A percentile compares a stretch with the other conserved stretches of the same genome.
phyloP scores from a whole-genome alignment of 2,797 vertebrate genomes.

The Phoebastria nigripes region DNA sequence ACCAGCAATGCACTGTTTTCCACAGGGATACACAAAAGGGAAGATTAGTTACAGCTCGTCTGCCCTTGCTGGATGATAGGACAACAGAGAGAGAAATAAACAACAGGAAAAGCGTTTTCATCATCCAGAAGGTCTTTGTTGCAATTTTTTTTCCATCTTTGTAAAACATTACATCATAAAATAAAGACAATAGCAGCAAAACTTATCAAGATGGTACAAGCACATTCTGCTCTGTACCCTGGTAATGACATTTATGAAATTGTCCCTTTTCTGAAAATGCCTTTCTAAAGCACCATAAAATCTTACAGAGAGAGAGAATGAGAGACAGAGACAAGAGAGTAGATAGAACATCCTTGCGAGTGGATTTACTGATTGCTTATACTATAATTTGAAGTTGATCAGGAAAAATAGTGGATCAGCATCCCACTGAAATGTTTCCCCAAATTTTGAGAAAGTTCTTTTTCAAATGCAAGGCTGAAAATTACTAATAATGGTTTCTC shows the following conservation, averaged over 20 bases:
- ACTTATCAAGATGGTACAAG: constrained; percentile 68
- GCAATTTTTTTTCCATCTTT: constrained; percentile 59
- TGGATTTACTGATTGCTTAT: neutral
- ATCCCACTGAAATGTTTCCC: neutral
- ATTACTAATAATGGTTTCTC: neutral
- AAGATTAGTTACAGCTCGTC: neutral
- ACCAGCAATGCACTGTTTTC: neutral
- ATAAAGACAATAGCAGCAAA: constrained; percentile 76
- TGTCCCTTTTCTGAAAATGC: constrained; percentile 61
- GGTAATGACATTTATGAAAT: constrained; percentile 60
- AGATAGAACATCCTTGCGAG: constrained; percentile 30
- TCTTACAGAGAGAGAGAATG: constrained; percentile 46
- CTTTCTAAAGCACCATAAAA: constrained; percentile 73
- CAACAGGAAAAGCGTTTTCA: constrained; percentile 48
- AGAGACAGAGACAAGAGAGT: neutral
- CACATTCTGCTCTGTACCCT: constrained; percentile 59
- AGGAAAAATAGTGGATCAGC: neutral
- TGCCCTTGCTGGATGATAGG: neutral
- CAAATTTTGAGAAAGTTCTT: neutral
- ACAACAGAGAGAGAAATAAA: neutral
- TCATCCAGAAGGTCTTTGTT: constrained; percentile 74
- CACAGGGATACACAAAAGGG: neutral
- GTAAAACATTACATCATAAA: constrained; percentile 69
- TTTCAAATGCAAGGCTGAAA: neutral
- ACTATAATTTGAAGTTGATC: neutral